A percentile compares a stretch with the other conserved stretches of the same genome.
Evolutionary conservation across 2,888 invertebrate species (phyloP).

Genomic region (Diarsia brunnea): DNA sequence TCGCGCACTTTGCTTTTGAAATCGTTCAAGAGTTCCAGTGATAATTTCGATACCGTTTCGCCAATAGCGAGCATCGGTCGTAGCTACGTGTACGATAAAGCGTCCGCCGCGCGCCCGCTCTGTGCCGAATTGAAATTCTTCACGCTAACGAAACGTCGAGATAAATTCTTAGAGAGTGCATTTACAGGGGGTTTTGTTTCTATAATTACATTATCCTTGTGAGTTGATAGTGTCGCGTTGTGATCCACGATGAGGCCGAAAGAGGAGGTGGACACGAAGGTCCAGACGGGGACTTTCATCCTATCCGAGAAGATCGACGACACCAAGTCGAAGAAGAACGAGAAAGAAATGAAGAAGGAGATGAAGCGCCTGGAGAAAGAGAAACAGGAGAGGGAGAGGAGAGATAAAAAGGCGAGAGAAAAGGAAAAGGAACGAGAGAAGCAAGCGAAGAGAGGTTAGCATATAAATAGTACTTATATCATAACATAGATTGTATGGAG

Average conservation of each 20-base stretch:
- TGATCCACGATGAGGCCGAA: conserved; percentile 85
- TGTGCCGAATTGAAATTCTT: conserved; percentile 81
- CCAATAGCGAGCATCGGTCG: conserved; percentile 80
- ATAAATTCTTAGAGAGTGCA: conserved; percentile 79
- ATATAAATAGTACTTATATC: conserved; percentile 37
- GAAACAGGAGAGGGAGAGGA: conserved; percentile 87
- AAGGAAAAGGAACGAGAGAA: conserved; percentile 89
- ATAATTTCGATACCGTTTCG: conserved; percentile 83
- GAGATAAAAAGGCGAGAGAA: conserved; percentile 88
- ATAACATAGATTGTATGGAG: conserved; percentile 46
- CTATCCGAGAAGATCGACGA: conserved; percentile 90
- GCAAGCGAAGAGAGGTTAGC: conserved; percentile 86
- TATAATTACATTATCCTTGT: conserved; percentile 77
- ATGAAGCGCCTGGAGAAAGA: conserved; percentile 89
- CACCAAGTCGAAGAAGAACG: conserved; percentile 86
- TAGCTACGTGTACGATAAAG: conserved; percentile 78
- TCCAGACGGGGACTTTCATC: conserved; percentile 90
- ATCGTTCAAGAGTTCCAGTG: conserved; percentile 83
- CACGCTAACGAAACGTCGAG: conserved; percentile 76
- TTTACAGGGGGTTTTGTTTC: conserved; percentile 79
- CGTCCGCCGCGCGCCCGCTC: conserved; percentile 71
- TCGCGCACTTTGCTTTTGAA: conserved; percentile 77
- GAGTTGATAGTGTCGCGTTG: conserved; percentile 67
- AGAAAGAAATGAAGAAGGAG: conserved; percentile 89
- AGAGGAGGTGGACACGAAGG: conserved; percentile 83